A percentile compares a stretch with the other conserved stretches of the same genome.
phyloP scores from a whole-genome alignment of 2,113 vertebrate species.

The Podarcis raffonei region DNA sequence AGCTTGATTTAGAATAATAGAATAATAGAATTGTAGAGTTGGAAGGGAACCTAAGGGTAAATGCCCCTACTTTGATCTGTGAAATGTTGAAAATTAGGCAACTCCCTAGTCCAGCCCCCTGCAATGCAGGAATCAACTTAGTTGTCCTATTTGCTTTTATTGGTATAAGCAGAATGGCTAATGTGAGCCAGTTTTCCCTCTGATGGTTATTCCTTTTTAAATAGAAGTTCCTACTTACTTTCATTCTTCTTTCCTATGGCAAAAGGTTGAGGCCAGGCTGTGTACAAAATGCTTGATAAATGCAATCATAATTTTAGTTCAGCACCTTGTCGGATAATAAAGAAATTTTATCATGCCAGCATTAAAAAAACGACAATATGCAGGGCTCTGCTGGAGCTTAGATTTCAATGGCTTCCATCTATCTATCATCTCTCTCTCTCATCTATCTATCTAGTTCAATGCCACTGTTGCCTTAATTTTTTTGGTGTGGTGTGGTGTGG shows the following conservation, averaged over 20 bases:
- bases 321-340: conserved; percentile 54
- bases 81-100: too few relatives aligned
- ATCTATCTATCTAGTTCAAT: too few relatives aligned
- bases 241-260: conserved; percentile 28
- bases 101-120: too few relatives aligned
- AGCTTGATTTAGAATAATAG: too few relatives aligned
- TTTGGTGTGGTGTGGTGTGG: too few relatives aligned
- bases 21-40: too few relatives aligned
- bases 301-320: conserved; percentile 51
- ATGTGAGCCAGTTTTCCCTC: conserved; percentile 15
- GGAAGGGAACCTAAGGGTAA: too few relatives aligned
- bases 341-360: conserved; percentile 44
- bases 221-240: conserved; percentile 56
- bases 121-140: not conserved
- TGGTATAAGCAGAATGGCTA: not conserved
- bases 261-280: conserved; percentile 36
- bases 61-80: too few relatives aligned
- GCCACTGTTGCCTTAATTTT: not conserved
- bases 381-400: too few relatives aligned
- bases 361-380: conserved; percentile 2
- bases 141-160: not conserved
- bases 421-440: too few relatives aligned
- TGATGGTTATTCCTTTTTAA: conserved; percentile 43
- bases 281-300: conserved; percentile 60
- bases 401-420: too few relatives aligned